Evolutionary conservation across 2,888 invertebrate genomes (phyloP), one percentile per base, ranked within the genome.

Genomic region (Capitulum mitella): DNA sequence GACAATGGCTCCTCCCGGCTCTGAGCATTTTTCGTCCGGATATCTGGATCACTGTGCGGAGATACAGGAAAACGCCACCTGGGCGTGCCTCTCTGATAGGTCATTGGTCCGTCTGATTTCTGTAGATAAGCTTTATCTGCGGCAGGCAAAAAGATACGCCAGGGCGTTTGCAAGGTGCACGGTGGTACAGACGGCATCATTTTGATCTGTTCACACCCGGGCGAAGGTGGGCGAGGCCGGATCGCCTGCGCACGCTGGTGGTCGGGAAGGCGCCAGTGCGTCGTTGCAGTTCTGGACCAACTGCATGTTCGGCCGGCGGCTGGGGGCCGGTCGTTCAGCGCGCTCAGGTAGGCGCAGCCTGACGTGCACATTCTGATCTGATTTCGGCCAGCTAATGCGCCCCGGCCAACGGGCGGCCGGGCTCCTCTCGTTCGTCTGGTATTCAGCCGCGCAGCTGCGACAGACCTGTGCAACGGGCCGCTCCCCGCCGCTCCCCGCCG

Each of bases 321-420:
- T 2, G n/a, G n/a, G 58, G 43, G 43, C 43, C 43, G 43, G 43
- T 12, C 43, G 43, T 12, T 43, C 43, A 43, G 43, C 43, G 43
- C 12, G 43, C 43, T 43, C 43, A n/a, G 54, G 26, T 22, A 2
- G 2, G 54, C 54, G 54, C 26, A 22, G 64, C 12, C 64, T 70
- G 70, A 70, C 70, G 37, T 37, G 70, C 70, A 70, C 70, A 70
- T 70, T 70, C 40, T 70, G 70, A 70, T 70, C 70, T 70, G 70
- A 70, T 70, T 70, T 26, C 26, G 22, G 70, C 64, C 34, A 10
- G 37, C 70, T 70, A 70, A 70, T 70, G 70, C 70, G 40, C 2
- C 40, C 40, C n/a, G 22, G 22, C 2, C 70, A 40, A 26, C 40
- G 70, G 70, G 70, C 34, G 29, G 37, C 37, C 70, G 70, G 6